Conservation (phyloP, 2,797 vertebrate species). For the Enteromius viviparus region DNA sequence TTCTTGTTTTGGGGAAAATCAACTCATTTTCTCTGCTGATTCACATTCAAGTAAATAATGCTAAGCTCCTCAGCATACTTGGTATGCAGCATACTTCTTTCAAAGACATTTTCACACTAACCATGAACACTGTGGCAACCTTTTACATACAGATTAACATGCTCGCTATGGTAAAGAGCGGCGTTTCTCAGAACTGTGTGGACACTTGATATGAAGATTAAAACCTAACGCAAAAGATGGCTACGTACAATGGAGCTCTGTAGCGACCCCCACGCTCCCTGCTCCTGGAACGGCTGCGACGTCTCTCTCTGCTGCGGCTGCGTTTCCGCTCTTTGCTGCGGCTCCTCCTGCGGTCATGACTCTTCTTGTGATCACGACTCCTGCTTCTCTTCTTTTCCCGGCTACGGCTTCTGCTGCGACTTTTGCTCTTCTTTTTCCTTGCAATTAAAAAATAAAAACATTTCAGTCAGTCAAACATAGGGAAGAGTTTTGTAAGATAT, state of each 20-base stretch:
- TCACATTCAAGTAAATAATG: neutral
- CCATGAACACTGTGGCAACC: neutral
- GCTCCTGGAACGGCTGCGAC: slow-evolving; percentile 84
- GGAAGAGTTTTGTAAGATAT: neutral
- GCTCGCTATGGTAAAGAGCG: neutral
- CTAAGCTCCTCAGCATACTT: neutral
- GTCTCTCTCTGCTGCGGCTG: slow-evolving; percentile 87
- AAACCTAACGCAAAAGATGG: neutral
- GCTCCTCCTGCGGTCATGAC: slow-evolving; percentile 85
- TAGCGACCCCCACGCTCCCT: slow-evolving; percentile 90
- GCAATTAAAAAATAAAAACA: neutral
- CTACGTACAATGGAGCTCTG: slow-evolving; percentile 85
- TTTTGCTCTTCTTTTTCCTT: slow-evolving; percentile 88
- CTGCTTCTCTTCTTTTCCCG: slow-evolving; percentile 85
- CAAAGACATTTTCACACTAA: neutral
- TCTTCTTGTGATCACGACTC: slow-evolving; percentile 83
- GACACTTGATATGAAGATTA: neutral
- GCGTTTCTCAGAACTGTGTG: neutral
- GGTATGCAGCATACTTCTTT: neutral
- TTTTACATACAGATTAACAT: slow-evolving; percentile 10
- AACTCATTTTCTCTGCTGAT: neutral
- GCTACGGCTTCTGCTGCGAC: slow-evolving; percentile 88
- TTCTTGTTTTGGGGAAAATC: slow-evolving; percentile 22
- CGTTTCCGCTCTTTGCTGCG: slow-evolving; percentile 85
- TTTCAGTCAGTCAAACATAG: neutral